Evolutionary conservation across 2,113 vertebrate species (phyloP).

Genomic region (Athene noctua): DNA sequence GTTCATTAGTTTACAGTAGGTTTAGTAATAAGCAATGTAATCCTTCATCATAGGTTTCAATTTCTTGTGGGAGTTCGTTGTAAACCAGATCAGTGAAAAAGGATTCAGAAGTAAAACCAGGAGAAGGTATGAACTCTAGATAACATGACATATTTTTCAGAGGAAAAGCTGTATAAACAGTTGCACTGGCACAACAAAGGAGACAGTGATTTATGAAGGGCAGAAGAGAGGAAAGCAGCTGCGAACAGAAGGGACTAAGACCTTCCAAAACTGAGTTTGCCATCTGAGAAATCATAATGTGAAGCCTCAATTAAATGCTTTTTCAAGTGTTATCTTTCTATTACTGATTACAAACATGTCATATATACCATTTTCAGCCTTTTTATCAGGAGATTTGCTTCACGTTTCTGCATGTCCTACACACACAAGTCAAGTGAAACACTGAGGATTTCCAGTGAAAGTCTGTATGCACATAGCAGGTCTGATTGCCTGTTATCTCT

Average conservation of each 20-base stretch:
- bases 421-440: conserved; percentile 46
- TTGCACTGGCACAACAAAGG: not conserved
- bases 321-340: not conserved
- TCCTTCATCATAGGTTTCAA: not conserved
- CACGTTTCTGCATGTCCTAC: conserved; percentile 17
- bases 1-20: not conserved
- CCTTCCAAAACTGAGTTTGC: not conserved
- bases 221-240: not conserved
- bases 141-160: not conserved
- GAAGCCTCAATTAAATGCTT: not conserved
- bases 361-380: conserved; percentile 19
- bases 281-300: not conserved
- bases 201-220: not conserved
- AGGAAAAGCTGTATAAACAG: not conserved
- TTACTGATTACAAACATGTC: conserved; percentile 12
- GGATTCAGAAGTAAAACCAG: not conserved
- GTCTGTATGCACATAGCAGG: conserved; percentile 3
- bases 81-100: not conserved
- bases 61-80: not conserved
- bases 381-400: conserved; percentile 29
- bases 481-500: conserved; percentile 39
- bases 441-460: conserved; percentile 52
- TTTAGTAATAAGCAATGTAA: not conserved
- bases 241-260: not conserved
- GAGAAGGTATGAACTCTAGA: not conserved